Evolutionary conservation across 2,888 invertebrate species (phyloP), one percentile per base, ranked within the genome.

Genomic region (Noctua fimbriata): DNA sequence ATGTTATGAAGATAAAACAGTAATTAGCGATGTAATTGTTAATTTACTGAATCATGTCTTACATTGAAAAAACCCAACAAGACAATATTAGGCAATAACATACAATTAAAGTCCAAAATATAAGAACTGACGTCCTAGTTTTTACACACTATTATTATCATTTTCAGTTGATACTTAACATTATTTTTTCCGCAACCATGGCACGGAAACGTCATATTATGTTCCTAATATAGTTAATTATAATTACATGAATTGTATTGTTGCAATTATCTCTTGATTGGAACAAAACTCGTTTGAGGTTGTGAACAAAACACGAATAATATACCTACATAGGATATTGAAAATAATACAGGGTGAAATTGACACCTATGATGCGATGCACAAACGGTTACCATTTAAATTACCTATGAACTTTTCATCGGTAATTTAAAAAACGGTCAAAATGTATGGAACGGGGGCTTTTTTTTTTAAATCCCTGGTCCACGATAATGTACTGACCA

Each of bases 101-200:
- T 60, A 24, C 60, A 70, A 84, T 83, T 79, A 82, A 60, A 73
- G 65, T 58, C 41, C 55, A n/a, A 73, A 79, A 72, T 82, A 52
- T 41, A 73, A 67, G 63, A 36, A 81, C 67, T n/a, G 28, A 76
- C 79, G 79, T 82, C 78, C 67, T 76, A 2, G 79, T 86, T 85
- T 83, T 86, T 85, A 73, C 60, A 36, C 28, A 36, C 3, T 71
- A 60, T 44, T n/a, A 67, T 67, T 44, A 52, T n/a, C 21, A 74
- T 85, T 76, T 86, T 79, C 21, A 66, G 55, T n/a, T 32, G 69
- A 67, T 60, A 73, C 41, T 14, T 41, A 74, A 72, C 21, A 63
- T 65, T 0, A 12, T 82, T 76, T 86, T 83, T 76, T 74, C 47
- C 41, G 16, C 47, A 41, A 66, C 10, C 24, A n/a, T 32, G 28